These are phyloP conservation scores for Rhagoletis zephyria DNA, from an alignment of 1,140 invertebrate species.

Conservation along the genomic window DNA sequence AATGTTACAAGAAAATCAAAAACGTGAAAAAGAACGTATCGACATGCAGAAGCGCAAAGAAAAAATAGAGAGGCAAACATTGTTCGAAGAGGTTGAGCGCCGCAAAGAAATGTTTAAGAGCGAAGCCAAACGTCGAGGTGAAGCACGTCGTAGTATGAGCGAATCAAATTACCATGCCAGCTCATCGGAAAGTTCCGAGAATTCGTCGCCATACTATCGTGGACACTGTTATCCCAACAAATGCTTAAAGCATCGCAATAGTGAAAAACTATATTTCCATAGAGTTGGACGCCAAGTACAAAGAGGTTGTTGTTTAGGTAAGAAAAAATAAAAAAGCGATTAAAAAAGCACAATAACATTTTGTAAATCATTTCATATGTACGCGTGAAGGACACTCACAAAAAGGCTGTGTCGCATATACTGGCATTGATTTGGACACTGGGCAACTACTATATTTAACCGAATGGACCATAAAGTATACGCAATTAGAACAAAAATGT, in stretches of 20 bases:
- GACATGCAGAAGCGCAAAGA: conserved; percentile 77
- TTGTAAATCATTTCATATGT: background rate
- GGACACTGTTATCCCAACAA: conserved; percentile 66
- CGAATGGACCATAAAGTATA: conserved; percentile 80
- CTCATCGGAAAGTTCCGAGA: conserved; percentile 70
- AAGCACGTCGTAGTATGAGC: conserved; percentile 69
- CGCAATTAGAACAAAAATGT: conserved; percentile 67
- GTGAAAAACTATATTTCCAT: conserved; percentile 69
- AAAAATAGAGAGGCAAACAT: conserved; percentile 65
- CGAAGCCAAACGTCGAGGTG: conserved; percentile 66
- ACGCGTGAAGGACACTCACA: conserved; percentile 76
- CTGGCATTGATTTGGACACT: conserved; percentile 79
- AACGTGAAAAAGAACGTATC: conserved; percentile 77
- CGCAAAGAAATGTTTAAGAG: conserved; percentile 71
- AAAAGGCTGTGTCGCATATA: conserved; percentile 80
- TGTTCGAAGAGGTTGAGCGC: conserved; percentile 70
- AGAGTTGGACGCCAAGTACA: conserved; percentile 69
- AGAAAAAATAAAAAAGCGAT: background rate
- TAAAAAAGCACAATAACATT: background rate
- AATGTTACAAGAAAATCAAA: conserved; percentile 81
- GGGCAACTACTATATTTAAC: conserved; percentile 81
- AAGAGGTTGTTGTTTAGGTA: conserved; percentile 68
- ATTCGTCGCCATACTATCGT: conserved; percentile 67
- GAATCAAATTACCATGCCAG: conserved; percentile 68
- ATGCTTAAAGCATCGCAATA: conserved; percentile 68